Evolutionary conservation across 2,797 vertebrate genomes (phyloP).

Genomic region (Brotula barbata): DNA sequence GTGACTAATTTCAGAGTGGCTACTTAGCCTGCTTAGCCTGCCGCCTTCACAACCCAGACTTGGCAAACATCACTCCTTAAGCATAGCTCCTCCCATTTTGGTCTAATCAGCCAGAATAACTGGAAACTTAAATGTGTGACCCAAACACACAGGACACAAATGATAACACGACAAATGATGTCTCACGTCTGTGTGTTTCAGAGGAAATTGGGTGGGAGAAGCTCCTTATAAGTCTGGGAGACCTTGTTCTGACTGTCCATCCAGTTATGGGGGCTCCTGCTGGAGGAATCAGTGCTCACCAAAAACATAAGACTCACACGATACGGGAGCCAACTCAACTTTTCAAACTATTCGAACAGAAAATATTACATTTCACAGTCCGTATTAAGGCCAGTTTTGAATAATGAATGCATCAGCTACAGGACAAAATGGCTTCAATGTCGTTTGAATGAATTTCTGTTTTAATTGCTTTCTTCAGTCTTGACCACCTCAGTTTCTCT

Average conservation of each 20-base stretch:
- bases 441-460: background rate
- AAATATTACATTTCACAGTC: background rate
- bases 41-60: too few species aligned
- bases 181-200: constrained; percentile 66
- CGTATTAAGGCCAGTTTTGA: background rate
- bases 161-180: background rate
- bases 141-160: background rate
- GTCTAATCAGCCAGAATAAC: too few species aligned
- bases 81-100: too few species aligned
- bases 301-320: constrained; percentile 9
- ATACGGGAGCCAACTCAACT: background rate
- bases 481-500: background rate
- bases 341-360: background rate
- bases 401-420: too few species aligned
- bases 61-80: too few species aligned
- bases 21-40: too few species aligned
- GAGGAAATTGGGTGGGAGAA: constrained; percentile 90
- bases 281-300: constrained; percentile 86
- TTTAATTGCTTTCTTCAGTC: background rate
- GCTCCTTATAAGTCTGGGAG: constrained; percentile 84
- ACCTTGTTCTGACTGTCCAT: constrained; percentile 87
- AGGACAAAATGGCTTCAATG: too few species aligned
- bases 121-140: too few species aligned
- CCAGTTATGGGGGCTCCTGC: constrained; percentile 83
- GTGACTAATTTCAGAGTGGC: too few species aligned